phyloP scores from a whole-genome alignment of 2,888 invertebrate species.

The Amphipyra tragopoginis region DNA sequence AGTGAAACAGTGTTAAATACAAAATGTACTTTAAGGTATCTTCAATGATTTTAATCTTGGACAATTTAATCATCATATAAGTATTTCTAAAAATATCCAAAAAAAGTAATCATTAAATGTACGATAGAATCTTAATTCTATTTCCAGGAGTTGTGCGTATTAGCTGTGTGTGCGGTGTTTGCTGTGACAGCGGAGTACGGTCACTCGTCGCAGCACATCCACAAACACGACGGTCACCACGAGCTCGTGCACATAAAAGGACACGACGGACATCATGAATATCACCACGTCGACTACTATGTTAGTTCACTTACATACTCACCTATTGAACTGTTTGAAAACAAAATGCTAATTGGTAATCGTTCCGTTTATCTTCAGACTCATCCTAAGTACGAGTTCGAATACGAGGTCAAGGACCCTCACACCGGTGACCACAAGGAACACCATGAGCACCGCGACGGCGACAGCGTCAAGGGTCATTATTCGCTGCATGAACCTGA shows the following conservation, averaged over 20 bases:
- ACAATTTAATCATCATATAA: too few relatives aligned
- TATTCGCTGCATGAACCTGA: slow-evolving; percentile 58
- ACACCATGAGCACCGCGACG: slow-evolving; percentile 77
- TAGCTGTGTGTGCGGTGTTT: slow-evolving; percentile 20
- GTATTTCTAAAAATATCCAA: too few relatives aligned
- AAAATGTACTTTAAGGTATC: slow-evolving; percentile 44
- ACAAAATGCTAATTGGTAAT: not conserved
- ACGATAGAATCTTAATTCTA: not conserved
- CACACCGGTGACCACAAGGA: slow-evolving; percentile 85
- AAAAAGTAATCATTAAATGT: too few relatives aligned
- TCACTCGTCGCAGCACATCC: slow-evolving; percentile 66
- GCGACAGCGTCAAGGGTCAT: slow-evolving; percentile 56
- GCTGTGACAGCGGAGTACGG: slow-evolving; percentile 37
- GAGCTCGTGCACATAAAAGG: slow-evolving; percentile 39
- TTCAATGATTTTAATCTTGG: not conserved
- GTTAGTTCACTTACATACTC: slow-evolving; percentile 13
- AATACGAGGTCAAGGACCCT: slow-evolving; percentile 83
- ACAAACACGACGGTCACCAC: slow-evolving; percentile 63
- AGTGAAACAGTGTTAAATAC: slow-evolving; percentile 22
- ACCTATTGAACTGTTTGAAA: not conserved
- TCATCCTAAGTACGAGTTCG: slow-evolving; percentile 74
- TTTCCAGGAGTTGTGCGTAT: slow-evolving; percentile 39
- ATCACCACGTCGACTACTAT: slow-evolving; percentile 46
- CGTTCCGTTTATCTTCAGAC: slow-evolving; percentile 48
- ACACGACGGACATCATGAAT: slow-evolving; percentile 39